Evolutionary conservation across 2,888 invertebrate species (phyloP).

Genomic region (Tiliacea aurago): DNA sequence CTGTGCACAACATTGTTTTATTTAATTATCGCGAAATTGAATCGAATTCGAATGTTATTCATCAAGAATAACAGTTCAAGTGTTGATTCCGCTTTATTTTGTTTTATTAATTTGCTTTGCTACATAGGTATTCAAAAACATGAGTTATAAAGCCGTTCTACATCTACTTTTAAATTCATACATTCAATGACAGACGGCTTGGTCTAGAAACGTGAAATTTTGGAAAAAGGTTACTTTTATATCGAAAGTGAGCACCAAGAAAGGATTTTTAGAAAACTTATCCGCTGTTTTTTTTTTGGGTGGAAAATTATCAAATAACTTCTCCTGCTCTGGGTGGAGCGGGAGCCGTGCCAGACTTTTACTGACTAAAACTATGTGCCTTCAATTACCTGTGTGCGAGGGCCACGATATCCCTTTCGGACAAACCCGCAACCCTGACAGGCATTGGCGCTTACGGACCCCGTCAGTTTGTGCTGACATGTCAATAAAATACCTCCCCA

Average conservation of each 20-base stretch:
- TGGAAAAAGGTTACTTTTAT: not conserved
- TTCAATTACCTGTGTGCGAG: no score
- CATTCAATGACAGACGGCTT: not conserved
- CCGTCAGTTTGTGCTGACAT: no score
- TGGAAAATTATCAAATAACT: no score
- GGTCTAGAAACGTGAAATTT: not conserved
- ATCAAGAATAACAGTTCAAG: conserved; percentile 31
- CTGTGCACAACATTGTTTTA: conserved; percentile 33
- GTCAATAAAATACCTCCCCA: no score
- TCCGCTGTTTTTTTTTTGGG: no score
- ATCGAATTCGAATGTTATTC: conserved; percentile 28
- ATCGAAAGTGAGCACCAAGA: not conserved
- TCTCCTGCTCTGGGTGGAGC: no score
- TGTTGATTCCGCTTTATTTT: conserved; percentile 31
- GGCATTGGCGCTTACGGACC: no score
- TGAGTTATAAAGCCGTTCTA: not conserved
- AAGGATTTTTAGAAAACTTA: not conserved
- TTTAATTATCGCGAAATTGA: conserved; percentile 45
- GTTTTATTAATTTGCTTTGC: conserved; percentile 1
- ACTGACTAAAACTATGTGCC: no score
- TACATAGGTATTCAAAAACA: not conserved
- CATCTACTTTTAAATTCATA: not conserved
- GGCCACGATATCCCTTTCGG: no score
- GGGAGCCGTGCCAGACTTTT: no score
- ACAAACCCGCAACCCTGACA: no score